These are phyloP conservation scores for Cinara cedri DNA, from an alignment of 2,888 invertebrate species.

Conservation along the genomic window DNA sequence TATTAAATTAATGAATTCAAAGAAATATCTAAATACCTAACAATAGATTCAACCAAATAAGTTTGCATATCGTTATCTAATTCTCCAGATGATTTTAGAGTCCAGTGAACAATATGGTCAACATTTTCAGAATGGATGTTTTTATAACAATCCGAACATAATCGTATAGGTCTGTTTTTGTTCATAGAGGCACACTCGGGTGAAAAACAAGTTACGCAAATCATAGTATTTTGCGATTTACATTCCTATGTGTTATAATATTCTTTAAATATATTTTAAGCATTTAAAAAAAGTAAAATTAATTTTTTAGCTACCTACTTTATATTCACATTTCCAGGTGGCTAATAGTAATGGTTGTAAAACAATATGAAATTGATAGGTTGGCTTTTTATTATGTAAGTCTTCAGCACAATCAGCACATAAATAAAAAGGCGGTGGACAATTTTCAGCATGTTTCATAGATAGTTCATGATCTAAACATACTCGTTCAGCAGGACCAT, in stretches of 20 bases:
- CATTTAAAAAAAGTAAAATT: not conserved
- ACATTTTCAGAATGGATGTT: constrained; percentile 82
- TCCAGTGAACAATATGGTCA: constrained; percentile 89
- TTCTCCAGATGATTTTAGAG: constrained; percentile 84
- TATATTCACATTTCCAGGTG: constrained; percentile 94
- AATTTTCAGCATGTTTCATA: constrained; percentile 82
- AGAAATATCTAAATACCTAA: constrained; percentile 69
- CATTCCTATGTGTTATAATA: constrained; percentile 75
- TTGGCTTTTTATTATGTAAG: constrained; percentile 85
- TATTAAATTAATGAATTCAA: too few relatives aligned
- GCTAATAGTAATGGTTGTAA: constrained; percentile 93
- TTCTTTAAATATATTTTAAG: not conserved
- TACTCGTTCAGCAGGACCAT: constrained; percentile 88
- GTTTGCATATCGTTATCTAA: constrained; percentile 87
- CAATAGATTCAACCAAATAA: constrained; percentile 92
- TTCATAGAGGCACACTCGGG: constrained; percentile 96
- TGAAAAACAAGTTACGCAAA: constrained; percentile 81
- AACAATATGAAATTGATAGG: constrained; percentile 84
- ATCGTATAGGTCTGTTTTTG: constrained; percentile 93
- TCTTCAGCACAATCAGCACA: constrained; percentile 96
- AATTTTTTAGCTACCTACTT: constrained; percentile 70
- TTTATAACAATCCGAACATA: constrained; percentile 87
- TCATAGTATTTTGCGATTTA: constrained; percentile 85
- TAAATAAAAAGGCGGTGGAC: constrained; percentile 91
- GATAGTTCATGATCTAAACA: constrained; percentile 93